These are phyloP conservation scores for Chaenodraco wilsoni DNA, from an alignment of 2,797 vertebrate genomes.

Conservation along the genomic window DNA sequence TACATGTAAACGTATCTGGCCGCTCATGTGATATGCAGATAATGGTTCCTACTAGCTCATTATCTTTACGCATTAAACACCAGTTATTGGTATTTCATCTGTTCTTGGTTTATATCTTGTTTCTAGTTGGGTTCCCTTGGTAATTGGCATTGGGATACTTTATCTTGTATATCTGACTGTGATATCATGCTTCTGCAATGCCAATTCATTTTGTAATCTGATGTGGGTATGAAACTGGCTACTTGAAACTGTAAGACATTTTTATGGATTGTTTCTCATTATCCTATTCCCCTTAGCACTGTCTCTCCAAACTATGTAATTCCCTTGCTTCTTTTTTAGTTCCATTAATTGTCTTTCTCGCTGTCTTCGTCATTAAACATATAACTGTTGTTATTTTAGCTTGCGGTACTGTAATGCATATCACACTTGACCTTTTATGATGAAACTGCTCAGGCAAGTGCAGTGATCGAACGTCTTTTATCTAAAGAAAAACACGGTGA, in stretches of 20 bases:
- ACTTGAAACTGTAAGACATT: conserved; percentile 11
- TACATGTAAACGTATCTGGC: not conserved
- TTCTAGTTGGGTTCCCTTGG: not conserved
- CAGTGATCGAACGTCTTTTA: too few relatives aligned
- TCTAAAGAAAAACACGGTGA: too few relatives aligned
- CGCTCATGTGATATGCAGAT: not conserved
- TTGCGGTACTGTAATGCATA: too few relatives aligned
- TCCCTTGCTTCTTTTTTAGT: not conserved
- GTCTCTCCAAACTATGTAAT: not conserved
- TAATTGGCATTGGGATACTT: not conserved
- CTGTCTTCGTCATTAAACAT: not conserved
- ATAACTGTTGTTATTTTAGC: not conserved
- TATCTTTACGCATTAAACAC: conserved; percentile 13
- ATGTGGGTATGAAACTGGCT: conserved; percentile 13
- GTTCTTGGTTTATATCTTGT: conserved; percentile 8
- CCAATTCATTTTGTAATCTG: conserved; percentile 11
- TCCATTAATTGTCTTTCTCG: not conserved
- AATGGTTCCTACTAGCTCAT: not conserved
- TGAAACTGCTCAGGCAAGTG: too few relatives aligned
- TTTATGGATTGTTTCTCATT: conserved; percentile 12
- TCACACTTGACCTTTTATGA: too few relatives aligned
- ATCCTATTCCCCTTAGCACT: not conserved
- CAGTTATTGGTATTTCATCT: conserved; percentile 22
- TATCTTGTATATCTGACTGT: conserved; percentile 4
- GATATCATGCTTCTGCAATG: conserved; percentile 16